A percentile compares a stretch with the other conserved stretches of the same genome.
Evolutionary conservation across 2,797 vertebrate species (phyloP).

Genomic region (Leuciscus waleckii): DNA sequence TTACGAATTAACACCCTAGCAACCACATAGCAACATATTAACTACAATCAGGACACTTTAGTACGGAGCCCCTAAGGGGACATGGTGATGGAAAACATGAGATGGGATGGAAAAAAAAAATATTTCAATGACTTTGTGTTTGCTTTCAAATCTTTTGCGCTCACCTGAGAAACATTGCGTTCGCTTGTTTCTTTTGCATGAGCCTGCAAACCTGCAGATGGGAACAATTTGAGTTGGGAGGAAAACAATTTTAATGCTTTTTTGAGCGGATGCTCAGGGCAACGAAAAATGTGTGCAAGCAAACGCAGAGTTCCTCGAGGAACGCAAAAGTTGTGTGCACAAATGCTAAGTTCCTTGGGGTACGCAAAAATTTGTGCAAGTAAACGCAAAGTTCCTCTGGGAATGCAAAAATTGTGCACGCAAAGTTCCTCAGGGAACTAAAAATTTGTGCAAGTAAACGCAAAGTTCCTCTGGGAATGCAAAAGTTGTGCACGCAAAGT

Average conservation of each 20-base stretch:
- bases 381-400: neutral
- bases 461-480: no score
- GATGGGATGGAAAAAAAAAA: neutral
- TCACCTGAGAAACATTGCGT: neutral
- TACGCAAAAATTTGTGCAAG: neutral
- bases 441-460: neutral
- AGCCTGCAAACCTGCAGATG: neutral
- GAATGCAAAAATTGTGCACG: fast-evolving
- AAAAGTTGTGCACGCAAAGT: neutral
- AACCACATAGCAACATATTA: neutral
- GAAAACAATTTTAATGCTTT: neutral
- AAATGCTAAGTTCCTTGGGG: neutral
- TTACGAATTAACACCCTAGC: neutral
- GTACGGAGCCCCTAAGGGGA: neutral
- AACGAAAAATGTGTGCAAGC: neutral
- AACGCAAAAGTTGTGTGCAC: neutral
- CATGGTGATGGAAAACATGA: neutral
- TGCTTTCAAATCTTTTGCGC: neutral
- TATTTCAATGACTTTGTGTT: neutral
- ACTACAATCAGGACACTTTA: neutral
- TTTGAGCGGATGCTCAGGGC: neutral
- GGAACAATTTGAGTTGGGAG: neutral
- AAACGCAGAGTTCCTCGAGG: neutral
- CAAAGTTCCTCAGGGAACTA: neutral
- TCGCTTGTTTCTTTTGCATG: neutral